Evolutionary conservation across 64 coral and sea anemone genomes (phyloP).

Genomic region (Astreopora myriophthalma): DNA sequence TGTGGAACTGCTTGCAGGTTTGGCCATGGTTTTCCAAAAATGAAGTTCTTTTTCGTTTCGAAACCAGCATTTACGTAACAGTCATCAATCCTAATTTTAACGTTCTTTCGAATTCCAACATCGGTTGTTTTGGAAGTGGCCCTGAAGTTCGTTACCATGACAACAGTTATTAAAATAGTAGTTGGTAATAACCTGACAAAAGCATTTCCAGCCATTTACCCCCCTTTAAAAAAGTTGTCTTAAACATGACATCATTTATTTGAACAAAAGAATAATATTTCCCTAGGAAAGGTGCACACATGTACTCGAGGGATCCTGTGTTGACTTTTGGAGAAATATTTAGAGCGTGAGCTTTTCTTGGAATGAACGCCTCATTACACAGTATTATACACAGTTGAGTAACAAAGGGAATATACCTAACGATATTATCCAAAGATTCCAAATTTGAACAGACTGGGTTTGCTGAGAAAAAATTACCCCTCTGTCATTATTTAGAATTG

Average conservation of each 20-base stretch:
- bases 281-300: neutral
- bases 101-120: neutral
- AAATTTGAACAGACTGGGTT: neutral
- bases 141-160: neutral
- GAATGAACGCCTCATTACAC: constrained; percentile 36
- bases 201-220: neutral
- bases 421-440: neutral
- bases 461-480: neutral
- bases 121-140: too few relatives aligned
- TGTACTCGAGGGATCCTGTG: neutral
- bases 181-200: neutral
- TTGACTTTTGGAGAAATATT: neutral
- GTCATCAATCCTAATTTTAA: neutral
- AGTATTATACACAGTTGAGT: neutral
- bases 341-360: constrained; percentile 6
- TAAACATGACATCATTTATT: neutral
- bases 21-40: neutral
- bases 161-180: neutral
- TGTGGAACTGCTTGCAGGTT: neutral
- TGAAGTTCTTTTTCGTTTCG: neutral
- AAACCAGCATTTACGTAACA: neutral
- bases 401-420: neutral
- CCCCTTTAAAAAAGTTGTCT: too few relatives aligned
- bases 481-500: neutral
- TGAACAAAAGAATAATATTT: neutral